Evolutionary conservation across 1,140 invertebrate genomes (phyloP), one percentile per base, ranked within the genome.

Genomic region (Heliothis subflexa): DNA sequence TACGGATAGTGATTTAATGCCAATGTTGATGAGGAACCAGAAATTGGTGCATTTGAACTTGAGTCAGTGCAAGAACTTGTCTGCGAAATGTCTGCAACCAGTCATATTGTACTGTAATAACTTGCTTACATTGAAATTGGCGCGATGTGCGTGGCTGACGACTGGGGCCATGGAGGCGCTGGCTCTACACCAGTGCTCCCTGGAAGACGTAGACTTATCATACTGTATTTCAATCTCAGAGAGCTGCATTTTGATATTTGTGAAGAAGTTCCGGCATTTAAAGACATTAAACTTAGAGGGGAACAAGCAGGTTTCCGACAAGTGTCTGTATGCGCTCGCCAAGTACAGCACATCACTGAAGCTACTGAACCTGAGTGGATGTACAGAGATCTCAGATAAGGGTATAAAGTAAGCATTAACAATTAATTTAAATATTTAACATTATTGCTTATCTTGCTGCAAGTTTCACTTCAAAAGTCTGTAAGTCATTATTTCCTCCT

Each of bases 201-300:
- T 96, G 49, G 95, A 95, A 75, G 95, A 96, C 83, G 95, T 96
- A 14, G 95, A 96, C 80, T 91, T 96, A 16, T 95, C 95, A 13
- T 90, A 95, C 79, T 95, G 95, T 75, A 79, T 89, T 0, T 89
- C 90, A 64, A 95, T 95, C 85, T 95, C 95, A 1, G 95, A 95
- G 76, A 93, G 93, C 47, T 95, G 95, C 72, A 92, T 96, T 61
- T 88, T 95, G 12, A 95, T 96, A 78, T 95, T 96, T 62, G 95
- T 96, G 62, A 94, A 95, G 49, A 95, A 95, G 54, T 95, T 96
- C 45, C 92, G 89, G 78, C 88, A 91, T 45, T 79, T 96, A 13
- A 95, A 92, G 74, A 93, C 93, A 25, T 86, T 96, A 0, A 95
- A 94, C 71, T 86, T 96, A 62, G 95, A 95, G 81, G 94, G 95